Percentiles rank a stretch among this genome's conserved stretches.
These are phyloP conservation scores for Ladona fulva DNA, from an alignment of 1,140 invertebrate species.

Conservation along the genomic window DNA sequence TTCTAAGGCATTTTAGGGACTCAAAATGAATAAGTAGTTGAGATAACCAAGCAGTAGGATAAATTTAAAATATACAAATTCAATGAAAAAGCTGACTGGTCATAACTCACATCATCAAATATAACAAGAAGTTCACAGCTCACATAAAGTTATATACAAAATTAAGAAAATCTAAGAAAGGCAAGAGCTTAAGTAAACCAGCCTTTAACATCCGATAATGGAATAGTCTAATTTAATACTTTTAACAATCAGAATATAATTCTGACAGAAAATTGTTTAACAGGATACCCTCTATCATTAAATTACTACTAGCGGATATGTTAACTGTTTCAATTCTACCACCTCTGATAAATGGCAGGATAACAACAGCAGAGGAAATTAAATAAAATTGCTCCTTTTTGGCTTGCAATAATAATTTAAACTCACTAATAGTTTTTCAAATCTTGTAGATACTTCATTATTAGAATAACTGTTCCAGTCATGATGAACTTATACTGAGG, in stretches of 20 bases:
- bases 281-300: not conserved
- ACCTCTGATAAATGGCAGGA: not conserved
- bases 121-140: too few relatives aligned
- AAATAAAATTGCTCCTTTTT: not conserved
- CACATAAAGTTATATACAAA: too few relatives aligned
- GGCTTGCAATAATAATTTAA: not conserved
- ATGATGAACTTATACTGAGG: conserved; percentile 9
- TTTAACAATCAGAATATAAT: not conserved
- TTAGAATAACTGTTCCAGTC: not conserved
- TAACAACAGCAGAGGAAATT: not conserved
- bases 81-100: not conserved
- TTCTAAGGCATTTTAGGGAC: not conserved
- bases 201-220: too few relatives aligned
- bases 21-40: not conserved
- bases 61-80: not conserved
- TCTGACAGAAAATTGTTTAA: not conserved
- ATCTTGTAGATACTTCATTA: not conserved
- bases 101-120: not conserved
- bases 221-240: too few relatives aligned
- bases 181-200: too few relatives aligned
- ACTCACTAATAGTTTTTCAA: not conserved
- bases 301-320: not conserved
- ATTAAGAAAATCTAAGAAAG: too few relatives aligned
- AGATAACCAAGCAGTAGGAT: not conserved
- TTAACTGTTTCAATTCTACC: not conserved